Percentiles rank a stretch among this genome's conserved stretches.
Conservation (phyloP, 2,797 vertebrate species). For the Myotis vivesi region DNA sequence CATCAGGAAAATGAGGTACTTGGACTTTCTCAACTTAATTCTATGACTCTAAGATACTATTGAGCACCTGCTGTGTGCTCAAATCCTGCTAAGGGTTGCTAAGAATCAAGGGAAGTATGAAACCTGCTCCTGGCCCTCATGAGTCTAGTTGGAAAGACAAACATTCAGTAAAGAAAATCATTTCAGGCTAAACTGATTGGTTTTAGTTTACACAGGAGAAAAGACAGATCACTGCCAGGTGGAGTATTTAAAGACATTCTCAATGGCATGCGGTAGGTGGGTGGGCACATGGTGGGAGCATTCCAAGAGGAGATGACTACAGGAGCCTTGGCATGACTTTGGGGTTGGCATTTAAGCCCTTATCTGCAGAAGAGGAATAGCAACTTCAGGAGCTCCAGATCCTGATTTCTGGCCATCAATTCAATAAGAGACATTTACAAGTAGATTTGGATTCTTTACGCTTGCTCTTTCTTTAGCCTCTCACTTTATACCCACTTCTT, state of each 20-base stretch:
- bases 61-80: not conserved
- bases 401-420: not conserved
- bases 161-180: not conserved
- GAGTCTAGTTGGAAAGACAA: slow-evolving; percentile 22
- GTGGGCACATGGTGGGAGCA: not conserved
- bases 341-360: not conserved
- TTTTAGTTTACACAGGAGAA: not conserved
- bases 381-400: not conserved
- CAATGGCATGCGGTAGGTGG: not conserved
- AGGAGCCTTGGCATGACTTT: not conserved
- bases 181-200: not conserved
- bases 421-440: not conserved
- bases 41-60: not conserved
- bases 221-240: not conserved
- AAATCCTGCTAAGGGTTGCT: not conserved
- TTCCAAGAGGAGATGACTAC: not conserved
- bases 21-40: not conserved
- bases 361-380: not conserved
- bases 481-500: not conserved
- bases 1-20: not conserved
- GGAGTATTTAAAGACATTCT: not conserved
- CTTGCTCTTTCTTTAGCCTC: not conserved
- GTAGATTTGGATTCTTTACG: not conserved
- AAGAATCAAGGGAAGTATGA: not conserved
- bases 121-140: not conserved